A percentile compares a stretch with the other conserved stretches of the same genome.
Evolutionary conservation across 1,140 invertebrate genomes (phyloP).

Genomic region (Coptotermes formosanus): DNA sequence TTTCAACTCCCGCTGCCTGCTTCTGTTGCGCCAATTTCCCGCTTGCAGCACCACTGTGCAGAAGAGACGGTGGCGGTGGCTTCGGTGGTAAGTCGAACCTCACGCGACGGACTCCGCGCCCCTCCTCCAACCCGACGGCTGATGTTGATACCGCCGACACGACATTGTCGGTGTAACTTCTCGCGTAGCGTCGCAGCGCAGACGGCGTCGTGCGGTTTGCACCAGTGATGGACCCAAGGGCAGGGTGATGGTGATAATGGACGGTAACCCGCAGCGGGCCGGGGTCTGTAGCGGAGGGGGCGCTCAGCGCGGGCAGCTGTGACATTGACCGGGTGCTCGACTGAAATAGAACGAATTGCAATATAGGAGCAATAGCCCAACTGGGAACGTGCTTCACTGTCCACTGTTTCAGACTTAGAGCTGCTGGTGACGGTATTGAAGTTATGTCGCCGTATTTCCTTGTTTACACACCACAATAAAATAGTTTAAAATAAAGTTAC

Average conservation of each 20-base stretch:
- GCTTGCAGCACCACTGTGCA: conserved; percentile 11
- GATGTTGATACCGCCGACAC: too few species aligned
- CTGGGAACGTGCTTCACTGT: too few species aligned
- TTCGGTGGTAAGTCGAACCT: conserved; percentile 28
- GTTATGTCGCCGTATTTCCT: too few species aligned
- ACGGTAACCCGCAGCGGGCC: conserved; percentile 21
- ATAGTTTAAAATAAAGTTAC: too few species aligned
- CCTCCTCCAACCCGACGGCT: not conserved
- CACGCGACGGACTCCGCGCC: conserved; percentile 22
- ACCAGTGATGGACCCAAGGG: not conserved
- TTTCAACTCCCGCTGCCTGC: conserved; percentile 29
- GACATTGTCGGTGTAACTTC: conserved; percentile 21
- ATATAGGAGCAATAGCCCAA: too few species aligned
- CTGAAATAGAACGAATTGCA: not conserved
- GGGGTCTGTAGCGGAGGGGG: not conserved
- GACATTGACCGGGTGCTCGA: not conserved
- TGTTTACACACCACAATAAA: too few species aligned
- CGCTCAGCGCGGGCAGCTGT: conserved; percentile 21
- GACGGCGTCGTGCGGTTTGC: not conserved
- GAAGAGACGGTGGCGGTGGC: not conserved
- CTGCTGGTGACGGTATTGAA: too few species aligned
- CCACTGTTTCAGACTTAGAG: too few species aligned
- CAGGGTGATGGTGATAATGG: conserved; percentile 20
- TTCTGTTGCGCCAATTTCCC: not conserved
- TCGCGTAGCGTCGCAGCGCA: conserved; percentile 3